Evolutionary conservation across 2,888 invertebrate genomes (phyloP).

Genomic region (Synergus itoensis): DNA sequence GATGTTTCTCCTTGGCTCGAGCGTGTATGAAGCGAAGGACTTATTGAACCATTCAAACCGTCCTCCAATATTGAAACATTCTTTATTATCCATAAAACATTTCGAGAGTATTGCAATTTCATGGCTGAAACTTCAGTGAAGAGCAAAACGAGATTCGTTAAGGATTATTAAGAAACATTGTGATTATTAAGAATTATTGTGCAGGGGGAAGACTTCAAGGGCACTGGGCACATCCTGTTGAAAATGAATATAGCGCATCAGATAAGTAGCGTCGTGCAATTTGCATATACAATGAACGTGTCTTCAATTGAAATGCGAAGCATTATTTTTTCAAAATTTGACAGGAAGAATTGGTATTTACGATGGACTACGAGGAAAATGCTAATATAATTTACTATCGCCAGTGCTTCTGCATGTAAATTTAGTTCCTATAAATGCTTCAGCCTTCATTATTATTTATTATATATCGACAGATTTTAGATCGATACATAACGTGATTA

Average conservation of each 20-base stretch:
- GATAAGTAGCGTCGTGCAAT: slow-evolving; percentile 28
- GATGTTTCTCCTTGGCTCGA: slow-evolving; percentile 19
- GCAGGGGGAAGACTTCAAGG: neutral
- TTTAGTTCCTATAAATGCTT: neutral
- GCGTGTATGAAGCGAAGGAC: neutral
- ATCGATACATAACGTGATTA: no score
- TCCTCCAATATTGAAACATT: slow-evolving; percentile 35
- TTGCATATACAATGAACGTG: slow-evolving; percentile 41
- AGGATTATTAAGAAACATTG: slow-evolving; percentile 20
- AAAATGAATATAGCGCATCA: slow-evolving; percentile 12
- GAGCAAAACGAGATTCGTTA: slow-evolving; percentile 19
- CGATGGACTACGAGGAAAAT: slow-evolving; percentile 32
- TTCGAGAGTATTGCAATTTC: slow-evolving; percentile 15
- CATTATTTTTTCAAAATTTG: slow-evolving; percentile 33
- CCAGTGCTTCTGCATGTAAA: neutral
- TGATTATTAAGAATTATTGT: slow-evolving; percentile 34
- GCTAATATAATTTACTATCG: slow-evolving; percentile 9
- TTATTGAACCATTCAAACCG: slow-evolving; percentile 19
- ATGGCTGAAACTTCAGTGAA: slow-evolving; percentile 5
- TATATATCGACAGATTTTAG: no score
- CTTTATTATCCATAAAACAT: slow-evolving; percentile 38
- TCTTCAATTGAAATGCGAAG: slow-evolving; percentile 41
- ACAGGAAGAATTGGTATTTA: slow-evolving; percentile 32
- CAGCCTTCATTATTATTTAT: neutral
- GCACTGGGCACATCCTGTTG: slow-evolving; percentile 10